Evolutionary conservation across 2,797 vertebrate species (phyloP), one percentile per base, ranked within the genome.

Genomic region (Tarsius wallacei): DNA sequence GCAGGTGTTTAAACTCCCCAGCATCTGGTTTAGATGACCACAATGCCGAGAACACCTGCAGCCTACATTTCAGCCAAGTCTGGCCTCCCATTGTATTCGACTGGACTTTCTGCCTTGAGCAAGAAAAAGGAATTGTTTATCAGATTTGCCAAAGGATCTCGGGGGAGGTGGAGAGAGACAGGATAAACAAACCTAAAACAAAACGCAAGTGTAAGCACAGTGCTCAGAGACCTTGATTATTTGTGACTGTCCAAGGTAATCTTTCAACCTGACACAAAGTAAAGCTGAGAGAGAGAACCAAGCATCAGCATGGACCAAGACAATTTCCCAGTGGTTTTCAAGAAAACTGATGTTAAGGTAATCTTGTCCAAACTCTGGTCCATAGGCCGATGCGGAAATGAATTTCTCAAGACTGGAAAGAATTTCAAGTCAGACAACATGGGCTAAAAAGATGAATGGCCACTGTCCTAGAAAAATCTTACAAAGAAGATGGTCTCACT

Each of bases 1-100:
- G 99, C 99, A 99, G 99, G 99, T 99, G 99, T 99, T 99, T 98
- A 97, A 96, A 95, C 97, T 98, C 98, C 98, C 98, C 98, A 83
- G 98, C 99, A 99, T 99, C 98, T 99, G 99, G 97, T 99, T 99
- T 98, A 96, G 98, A 98, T 99, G 98, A 98, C 96, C 98, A 99
- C 98, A 98, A 98, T 98, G 90, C 98, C 90, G 95, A 97, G 97
- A 98, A 98, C 98, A 99, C 98, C 99, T 99, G 99, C 98, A 97
- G 93, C 96, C 24, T 57, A 96, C 95, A 51, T 74, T 90, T 95
- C 96, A 2, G 94, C 98, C 98, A 99, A 98, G 96, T 97, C 96
- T 98, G 98, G 98, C 98, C 98, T 98, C 97, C 98, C 98, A 99
- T 99, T 99, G 98, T 99, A 97, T 98, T 98, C 98, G 22, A 96